Evolutionary conservation across 2,888 invertebrate genomes (phyloP).

Genomic region (Cerastis leucographa): DNA sequence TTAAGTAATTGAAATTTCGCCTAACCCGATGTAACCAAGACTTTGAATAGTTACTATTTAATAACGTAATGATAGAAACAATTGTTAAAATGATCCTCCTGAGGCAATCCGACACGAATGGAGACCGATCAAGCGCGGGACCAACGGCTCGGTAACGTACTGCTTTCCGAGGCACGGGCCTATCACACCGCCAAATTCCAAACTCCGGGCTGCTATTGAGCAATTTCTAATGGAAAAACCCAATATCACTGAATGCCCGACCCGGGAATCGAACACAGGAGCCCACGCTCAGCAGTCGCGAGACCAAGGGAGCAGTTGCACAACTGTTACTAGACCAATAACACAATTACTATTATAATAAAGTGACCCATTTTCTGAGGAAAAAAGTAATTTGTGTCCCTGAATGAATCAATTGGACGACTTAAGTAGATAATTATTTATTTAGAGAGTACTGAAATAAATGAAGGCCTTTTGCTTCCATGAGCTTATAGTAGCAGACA

Average conservation of each 20-base stretch:
- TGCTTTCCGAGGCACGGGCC: no score
- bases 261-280: neutral
- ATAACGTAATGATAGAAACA: no score
- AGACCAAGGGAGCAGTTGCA: neutral
- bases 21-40: neutral
- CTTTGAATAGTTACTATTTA: neutral
- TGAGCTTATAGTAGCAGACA: neutral
- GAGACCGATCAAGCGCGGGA: no score
- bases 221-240: neutral
- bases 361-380: neutral
- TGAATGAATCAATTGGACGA: constrained; percentile 29
- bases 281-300: neutral
- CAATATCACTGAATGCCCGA: neutral
- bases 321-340: neutral
- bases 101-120: neutral
- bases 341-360: neutral
- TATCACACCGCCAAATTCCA: neutral
- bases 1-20: neutral
- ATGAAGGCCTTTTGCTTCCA: neutral
- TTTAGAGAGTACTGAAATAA: constrained; percentile 24
- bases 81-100: neutral
- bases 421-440: constrained; percentile 18
- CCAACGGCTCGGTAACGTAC: no score
- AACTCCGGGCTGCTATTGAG: neutral
- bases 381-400: neutral